Evolutionary conservation across 2,888 invertebrate genomes (phyloP).

Genomic region (Scaeva pyrastri): DNA sequence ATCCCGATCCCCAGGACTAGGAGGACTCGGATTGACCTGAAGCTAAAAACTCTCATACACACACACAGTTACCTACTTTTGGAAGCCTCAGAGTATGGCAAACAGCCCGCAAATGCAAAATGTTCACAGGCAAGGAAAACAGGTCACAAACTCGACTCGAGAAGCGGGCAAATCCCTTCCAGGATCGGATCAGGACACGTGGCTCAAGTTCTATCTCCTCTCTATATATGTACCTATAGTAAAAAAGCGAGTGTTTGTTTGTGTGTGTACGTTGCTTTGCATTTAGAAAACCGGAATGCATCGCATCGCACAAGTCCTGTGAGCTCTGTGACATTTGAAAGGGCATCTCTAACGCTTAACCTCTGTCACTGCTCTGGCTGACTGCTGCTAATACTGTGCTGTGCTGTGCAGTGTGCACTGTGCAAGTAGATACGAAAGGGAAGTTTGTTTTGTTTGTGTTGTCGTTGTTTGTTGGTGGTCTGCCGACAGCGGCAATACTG

Average conservation of each 20-base stretch:
- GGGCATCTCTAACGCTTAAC: conserved; percentile 35
- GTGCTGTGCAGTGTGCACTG: too few relatives aligned
- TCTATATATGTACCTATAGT: neutral
- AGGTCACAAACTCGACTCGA: conserved; percentile 66
- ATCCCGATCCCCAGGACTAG: too few relatives aligned
- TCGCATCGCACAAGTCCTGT: conserved; percentile 34
- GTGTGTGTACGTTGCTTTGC: neutral
- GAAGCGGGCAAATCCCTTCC: conserved; percentile 37
- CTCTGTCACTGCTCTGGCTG: conserved; percentile 32
- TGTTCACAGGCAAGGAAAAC: conserved; percentile 60
- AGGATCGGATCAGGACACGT: conserved; percentile 54
- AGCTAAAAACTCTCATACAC: conserved; percentile 39
- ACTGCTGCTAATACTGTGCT: neutral
- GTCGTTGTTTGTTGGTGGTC: conserved; percentile 62
- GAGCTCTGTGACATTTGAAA: conserved; percentile 21
- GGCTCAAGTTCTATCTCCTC: conserved; percentile 1
- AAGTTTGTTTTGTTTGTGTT: conserved; percentile 66
- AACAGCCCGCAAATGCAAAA: conserved; percentile 53
- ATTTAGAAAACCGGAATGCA: conserved; percentile 15
- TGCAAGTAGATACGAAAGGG: neutral
- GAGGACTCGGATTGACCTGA: conserved; percentile 59
- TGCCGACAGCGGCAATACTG: conserved; percentile 63
- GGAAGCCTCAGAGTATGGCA: neutral
- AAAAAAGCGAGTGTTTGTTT: too few relatives aligned
- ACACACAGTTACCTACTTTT: neutral